These are phyloP conservation scores for Ia io DNA, from an alignment of 2,113 vertebrate species.

Conservation along the genomic window DNA sequence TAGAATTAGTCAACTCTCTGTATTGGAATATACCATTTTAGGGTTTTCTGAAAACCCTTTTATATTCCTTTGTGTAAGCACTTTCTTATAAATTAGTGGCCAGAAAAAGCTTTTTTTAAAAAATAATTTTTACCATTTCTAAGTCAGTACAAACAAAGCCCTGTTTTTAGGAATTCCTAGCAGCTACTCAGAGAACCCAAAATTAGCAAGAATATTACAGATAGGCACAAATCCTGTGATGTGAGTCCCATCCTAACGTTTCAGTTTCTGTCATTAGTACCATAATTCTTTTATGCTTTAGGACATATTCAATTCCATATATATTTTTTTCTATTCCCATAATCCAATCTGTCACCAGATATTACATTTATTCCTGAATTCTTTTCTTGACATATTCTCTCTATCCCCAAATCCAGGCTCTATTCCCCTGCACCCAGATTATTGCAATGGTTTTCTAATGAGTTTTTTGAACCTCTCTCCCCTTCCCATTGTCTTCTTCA, in stretches of 20 bases:
- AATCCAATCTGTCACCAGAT: neutral
- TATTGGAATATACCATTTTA: constrained; percentile 1
- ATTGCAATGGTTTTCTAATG: neutral
- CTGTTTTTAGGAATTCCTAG: neutral
- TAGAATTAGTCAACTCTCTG: neutral
- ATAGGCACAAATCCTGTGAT: neutral
- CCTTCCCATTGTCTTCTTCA: neutral
- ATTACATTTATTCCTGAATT: neutral
- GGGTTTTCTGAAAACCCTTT: neutral
- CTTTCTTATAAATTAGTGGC: neutral
- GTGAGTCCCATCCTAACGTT: neutral
- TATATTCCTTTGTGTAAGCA: neutral
- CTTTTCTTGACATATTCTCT: neutral
- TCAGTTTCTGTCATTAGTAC: neutral
- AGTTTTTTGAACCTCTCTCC: neutral
- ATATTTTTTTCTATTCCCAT: neutral
- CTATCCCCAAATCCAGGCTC: neutral
- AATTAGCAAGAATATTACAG: neutral
- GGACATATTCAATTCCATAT: neutral
- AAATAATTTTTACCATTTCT: neutral
- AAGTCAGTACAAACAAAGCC: neutral
- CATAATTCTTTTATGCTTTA: neutral
- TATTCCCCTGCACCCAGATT: neutral
- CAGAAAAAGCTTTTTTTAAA: neutral
- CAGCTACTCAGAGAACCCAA: neutral